A percentile compares a stretch with the other conserved stretches of the same genome.
Evolutionary conservation across 30 jellyfish, hydroid and myxozoan species (phyloP).

Genomic region (Nemopilema nomurai): DNA sequence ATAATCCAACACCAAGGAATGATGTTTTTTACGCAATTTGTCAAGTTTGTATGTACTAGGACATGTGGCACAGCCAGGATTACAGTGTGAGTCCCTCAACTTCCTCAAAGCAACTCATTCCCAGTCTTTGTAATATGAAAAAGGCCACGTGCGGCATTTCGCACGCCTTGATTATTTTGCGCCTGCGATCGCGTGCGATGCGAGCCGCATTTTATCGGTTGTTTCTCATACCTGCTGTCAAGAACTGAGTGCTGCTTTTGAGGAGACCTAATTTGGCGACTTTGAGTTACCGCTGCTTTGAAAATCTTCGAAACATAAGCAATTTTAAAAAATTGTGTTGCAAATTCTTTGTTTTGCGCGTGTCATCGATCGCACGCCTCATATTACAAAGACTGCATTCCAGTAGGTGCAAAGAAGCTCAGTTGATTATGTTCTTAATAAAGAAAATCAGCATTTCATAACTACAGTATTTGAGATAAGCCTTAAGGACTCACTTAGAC

Average conservation of each 20-base stretch:
- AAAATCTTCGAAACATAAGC: not conserved
- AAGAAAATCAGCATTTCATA: no score
- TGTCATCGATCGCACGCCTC: no score
- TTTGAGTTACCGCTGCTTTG: not conserved
- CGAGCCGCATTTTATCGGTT: not conserved
- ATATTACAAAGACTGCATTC: no score
- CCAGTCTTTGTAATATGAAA: not conserved
- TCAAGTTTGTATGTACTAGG: not conserved
- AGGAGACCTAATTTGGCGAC: not conserved
- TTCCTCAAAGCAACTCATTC: not conserved
- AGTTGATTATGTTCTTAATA: no score
- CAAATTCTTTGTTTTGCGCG: no score
- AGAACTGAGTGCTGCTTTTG: not conserved
- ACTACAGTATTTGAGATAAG: no score
- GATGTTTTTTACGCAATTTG: not conserved
- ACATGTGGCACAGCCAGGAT: not conserved
- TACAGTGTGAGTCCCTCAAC: not conserved
- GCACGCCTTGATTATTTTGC: not conserved
- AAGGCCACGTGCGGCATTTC: not conserved
- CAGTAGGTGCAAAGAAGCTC: no score
- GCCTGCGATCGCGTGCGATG: not conserved
- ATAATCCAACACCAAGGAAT: not conserved
- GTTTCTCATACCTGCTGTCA: not conserved
- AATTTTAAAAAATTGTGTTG: no score
- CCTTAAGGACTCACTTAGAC: no score